Evolutionary conservation across 1,140 invertebrate genomes (phyloP).

Genomic region (Rhopalosiphum padi): DNA sequence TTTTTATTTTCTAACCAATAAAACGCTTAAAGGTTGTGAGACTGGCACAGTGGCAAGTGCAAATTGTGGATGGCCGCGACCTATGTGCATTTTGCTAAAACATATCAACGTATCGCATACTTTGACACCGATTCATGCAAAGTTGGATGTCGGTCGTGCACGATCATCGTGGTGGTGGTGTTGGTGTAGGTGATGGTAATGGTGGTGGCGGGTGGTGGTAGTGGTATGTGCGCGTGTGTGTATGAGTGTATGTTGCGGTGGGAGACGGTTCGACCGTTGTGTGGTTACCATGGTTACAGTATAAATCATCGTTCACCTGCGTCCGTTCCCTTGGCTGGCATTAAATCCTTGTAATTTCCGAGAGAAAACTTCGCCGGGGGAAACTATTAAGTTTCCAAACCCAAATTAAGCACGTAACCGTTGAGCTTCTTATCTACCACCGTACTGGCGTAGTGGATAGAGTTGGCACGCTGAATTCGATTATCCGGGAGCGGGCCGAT

Average conservation of each 20-base stretch:
- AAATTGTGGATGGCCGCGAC: not conserved
- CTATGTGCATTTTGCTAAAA: not conserved
- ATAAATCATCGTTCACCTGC: conserved; percentile 57
- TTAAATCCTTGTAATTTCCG: conserved; percentile 58
- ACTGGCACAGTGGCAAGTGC: not conserved
- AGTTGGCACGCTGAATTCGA: conserved; percentile 46
- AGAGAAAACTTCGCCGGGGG: conserved; percentile 53
- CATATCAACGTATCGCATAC: not conserved
- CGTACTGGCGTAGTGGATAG: not conserved
- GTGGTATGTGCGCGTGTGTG: not conserved
- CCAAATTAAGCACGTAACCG: conserved; percentile 57
- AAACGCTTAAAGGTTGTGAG: not conserved
- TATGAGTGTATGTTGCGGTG: not conserved
- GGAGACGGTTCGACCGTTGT: conserved; percentile 19
- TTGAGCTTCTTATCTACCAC: conserved; percentile 54
- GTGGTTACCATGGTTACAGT: conserved; percentile 51
- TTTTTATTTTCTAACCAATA: not conserved
- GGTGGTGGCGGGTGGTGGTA: not conserved
- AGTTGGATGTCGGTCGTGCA: not conserved
- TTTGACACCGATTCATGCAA: conserved; percentile 20
- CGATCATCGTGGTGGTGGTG: not conserved
- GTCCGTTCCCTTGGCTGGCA: conserved; percentile 49
- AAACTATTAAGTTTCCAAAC: conserved; percentile 58
- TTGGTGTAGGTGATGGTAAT: not conserved
- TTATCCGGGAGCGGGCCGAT: not conserved